A percentile compares a stretch with the other conserved stretches of the same genome.
Evolutionary conservation across 2,888 invertebrate species (phyloP).

Genomic region (Scrobipalpa costella): DNA sequence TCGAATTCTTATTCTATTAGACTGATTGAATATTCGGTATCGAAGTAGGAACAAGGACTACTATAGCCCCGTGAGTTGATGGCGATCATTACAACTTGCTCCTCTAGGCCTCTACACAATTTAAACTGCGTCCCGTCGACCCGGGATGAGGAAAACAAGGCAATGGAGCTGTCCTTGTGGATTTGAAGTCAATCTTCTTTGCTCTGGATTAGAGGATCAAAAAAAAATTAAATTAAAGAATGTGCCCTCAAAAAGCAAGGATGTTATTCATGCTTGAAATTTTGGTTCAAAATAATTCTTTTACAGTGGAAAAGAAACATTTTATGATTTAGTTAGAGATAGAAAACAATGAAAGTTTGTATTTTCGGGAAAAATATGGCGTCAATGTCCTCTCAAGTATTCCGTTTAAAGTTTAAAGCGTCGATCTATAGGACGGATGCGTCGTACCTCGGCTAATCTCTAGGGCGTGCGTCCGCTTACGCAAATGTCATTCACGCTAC

Average conservation of each 20-base stretch:
- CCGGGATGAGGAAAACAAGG: neutral
- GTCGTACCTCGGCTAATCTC: slow-evolving; percentile 59
- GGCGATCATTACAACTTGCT: slow-evolving; percentile 50
- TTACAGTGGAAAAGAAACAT: too few species aligned
- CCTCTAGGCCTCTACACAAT: slow-evolving; percentile 48
- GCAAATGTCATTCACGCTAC: slow-evolving; percentile 70
- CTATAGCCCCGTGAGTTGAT: slow-evolving; percentile 33
- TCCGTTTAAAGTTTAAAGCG: neutral
- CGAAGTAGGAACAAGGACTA: slow-evolving; percentile 19
- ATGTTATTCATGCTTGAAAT: neutral
- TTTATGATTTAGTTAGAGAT: too few species aligned
- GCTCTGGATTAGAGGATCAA: neutral
- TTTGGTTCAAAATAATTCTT: neutral
- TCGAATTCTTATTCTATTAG: neutral
- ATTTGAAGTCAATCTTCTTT: neutral
- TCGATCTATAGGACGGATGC: neutral
- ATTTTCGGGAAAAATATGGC: too few species aligned
- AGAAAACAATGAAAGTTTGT: too few species aligned
- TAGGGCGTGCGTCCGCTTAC: slow-evolving; percentile 64
- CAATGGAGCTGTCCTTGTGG: neutral
- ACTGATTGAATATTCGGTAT: slow-evolving; percentile 1
- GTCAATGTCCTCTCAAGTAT: neutral
- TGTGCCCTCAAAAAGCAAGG: neutral
- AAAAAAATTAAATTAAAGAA: neutral
- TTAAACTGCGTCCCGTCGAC: slow-evolving; percentile 44